These are phyloP conservation scores for Ia io DNA, from an alignment of 2,113 vertebrate genomes.

Conservation along the genomic window DNA sequence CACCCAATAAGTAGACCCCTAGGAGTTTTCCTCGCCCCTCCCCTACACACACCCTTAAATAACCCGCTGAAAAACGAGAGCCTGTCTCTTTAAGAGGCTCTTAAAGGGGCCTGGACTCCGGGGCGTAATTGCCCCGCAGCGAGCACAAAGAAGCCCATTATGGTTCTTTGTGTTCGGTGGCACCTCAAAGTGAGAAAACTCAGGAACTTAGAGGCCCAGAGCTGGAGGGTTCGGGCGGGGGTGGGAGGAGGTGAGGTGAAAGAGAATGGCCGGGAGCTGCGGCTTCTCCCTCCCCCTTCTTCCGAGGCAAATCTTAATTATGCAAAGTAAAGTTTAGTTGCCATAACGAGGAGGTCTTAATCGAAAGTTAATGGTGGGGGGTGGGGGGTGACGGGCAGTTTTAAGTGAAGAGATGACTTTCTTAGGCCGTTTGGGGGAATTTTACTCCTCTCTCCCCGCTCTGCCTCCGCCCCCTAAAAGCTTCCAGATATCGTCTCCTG, in stretches of 20 bases:
- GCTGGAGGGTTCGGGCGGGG: conserved; percentile 16
- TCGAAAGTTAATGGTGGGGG: conserved; percentile 59
- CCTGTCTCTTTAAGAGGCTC: conserved; percentile 75
- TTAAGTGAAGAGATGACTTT: conserved; percentile 38
- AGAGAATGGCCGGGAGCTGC: conserved; percentile 17
- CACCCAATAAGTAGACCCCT: not conserved
- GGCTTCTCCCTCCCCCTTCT: conserved; percentile 37
- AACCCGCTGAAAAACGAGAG: conserved; percentile 64
- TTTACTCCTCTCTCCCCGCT: conserved; percentile 12
- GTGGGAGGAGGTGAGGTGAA: not conserved
- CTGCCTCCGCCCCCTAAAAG: conserved; percentile 38
- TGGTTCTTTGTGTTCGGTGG: conserved; percentile 73
- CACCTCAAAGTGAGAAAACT: conserved; percentile 78
- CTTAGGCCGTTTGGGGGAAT: conserved; percentile 26
- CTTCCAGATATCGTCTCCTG: conserved; percentile 46
- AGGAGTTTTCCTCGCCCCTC: conserved; percentile 18
- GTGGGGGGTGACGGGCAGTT: not conserved
- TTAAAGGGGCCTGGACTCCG: conserved; percentile 71
- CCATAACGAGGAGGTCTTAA: conserved; percentile 72
- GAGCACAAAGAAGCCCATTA: conserved; percentile 78
- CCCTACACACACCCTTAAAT: conserved; percentile 48
- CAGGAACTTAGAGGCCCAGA: conserved; percentile 57
- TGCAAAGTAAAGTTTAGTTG: conserved; percentile 71
- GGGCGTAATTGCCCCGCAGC: conserved; percentile 77
- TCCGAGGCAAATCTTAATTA: conserved; percentile 72